Evolutionary conservation across 2,888 invertebrate species (phyloP), one percentile per base, ranked within the genome.

Genomic region (Macaria liturata): DNA sequence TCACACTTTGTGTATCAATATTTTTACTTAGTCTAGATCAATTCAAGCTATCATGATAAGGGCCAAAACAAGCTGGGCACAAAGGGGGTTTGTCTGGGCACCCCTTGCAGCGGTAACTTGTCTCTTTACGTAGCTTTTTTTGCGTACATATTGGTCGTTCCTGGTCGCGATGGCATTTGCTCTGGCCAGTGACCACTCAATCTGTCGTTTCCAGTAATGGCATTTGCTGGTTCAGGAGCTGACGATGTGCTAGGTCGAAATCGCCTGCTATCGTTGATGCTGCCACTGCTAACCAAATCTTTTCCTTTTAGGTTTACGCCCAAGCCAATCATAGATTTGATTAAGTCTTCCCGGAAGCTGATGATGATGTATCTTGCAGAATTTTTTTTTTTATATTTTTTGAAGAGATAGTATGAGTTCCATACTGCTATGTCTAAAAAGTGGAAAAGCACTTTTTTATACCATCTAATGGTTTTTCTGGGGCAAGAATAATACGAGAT

Each of bases 121-220:
- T 65, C 53, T 67, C 60, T 49, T 51, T 54, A 37, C 54, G 44
- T 20, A 59, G 54, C 32, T 65, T 62, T 32, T 65, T 57, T 56
- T 67, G 62, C 7, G 60, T 48, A 59, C 70, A 67, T 43, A 68
- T 46, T 49, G 32, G 4, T 20, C 31, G 46, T 8, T 42, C 47
- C 51, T 7, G 46, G 32, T 54, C 51, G 32, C 4, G 62, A 46
- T 57, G 31, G 9, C 42, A 65, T 61, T 57, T 51, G 62, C 48
- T 59, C 60, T 20, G 66, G 66, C 65, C 66, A 68, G 51, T 68
- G 67, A 51, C 62, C 59, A 37, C 49, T 40, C 53, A 49, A 49
- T 49, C 9, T 32, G 44, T 46, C 46, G 46, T 46, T 43, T 31
- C 9, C 44, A 51, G 50, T 51, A 44, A 32, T 9, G 44, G 48